phyloP scores from a whole-genome alignment of 1,140 invertebrate species.

The Druon quercuslanigerum region DNA sequence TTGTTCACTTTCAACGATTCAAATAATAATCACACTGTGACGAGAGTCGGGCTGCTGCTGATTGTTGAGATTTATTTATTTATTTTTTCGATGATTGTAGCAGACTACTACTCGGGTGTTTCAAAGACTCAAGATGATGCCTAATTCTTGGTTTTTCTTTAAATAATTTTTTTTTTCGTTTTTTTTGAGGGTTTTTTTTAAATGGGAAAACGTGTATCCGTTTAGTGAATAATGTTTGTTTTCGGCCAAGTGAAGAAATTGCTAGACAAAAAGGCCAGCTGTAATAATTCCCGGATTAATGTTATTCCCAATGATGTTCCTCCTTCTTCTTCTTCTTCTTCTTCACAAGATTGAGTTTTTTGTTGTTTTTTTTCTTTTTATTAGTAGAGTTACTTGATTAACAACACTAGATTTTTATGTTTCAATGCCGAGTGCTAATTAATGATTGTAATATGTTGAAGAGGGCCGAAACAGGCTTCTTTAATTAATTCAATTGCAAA shows the following conservation, averaged over 20 bases:
- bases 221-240: neutral
- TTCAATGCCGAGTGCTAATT: constrained; percentile 68
- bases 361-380: constrained; percentile 52
- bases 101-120: neutral
- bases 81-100: neutral
- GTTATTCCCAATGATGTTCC: constrained; percentile 66
- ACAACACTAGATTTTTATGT: constrained; percentile 68
- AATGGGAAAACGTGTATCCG: constrained; percentile 6
- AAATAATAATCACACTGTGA: constrained; percentile 29
- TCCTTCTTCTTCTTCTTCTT: constrained; percentile 59
- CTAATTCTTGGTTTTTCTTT: constrained; percentile 5
- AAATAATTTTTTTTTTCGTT: too few species aligned
- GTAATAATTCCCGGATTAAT: constrained; percentile 53
- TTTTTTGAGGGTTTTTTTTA: neutral
- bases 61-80: constrained; percentile 42
- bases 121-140: constrained; percentile 1
- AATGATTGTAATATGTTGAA: constrained; percentile 55
- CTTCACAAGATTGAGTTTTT: constrained; percentile 63
- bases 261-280: constrained; percentile 57
- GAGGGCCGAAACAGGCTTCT: constrained; percentile 59
- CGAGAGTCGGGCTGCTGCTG: constrained; percentile 42
- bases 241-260: constrained; percentile 9
- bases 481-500: constrained; percentile 48
- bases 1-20: constrained; percentile 55
- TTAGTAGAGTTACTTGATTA: constrained; percentile 66